These are phyloP conservation scores for human (Homo sapiens) DNA, from an alignment of 2,113 vertebrate genomes.

Conservation along the genomic window GRCh38 chr11:4072001-4072500, in stretches of 20 bases:
- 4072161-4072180: constrained; percentile 18
- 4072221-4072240: background rate
- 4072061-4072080: constrained; percentile 75
- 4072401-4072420: constrained; percentile 55
- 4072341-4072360: constrained; percentile 16
- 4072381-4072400: constrained; percentile 61
- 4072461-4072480: background rate
- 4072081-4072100: constrained; percentile 72
- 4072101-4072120: constrained; percentile 74
- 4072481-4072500: background rate
- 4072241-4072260: background rate
- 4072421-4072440: constrained; percentile 52
- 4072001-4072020: constrained; percentile 52
- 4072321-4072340: background rate
- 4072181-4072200: background rate
- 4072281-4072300: background rate
- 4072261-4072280: background rate
- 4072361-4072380: constrained; percentile 15
- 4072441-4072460: constrained; percentile 50
- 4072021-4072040: constrained; percentile 41
- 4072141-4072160: background rate
- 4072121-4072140: constrained; percentile 66
- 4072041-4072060: constrained; percentile 70
- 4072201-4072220: background rate
- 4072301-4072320: background rate